Evolutionary conservation across 2,888 invertebrate genomes (phyloP).

Genomic region (Andrena chrysosceles): DNA sequence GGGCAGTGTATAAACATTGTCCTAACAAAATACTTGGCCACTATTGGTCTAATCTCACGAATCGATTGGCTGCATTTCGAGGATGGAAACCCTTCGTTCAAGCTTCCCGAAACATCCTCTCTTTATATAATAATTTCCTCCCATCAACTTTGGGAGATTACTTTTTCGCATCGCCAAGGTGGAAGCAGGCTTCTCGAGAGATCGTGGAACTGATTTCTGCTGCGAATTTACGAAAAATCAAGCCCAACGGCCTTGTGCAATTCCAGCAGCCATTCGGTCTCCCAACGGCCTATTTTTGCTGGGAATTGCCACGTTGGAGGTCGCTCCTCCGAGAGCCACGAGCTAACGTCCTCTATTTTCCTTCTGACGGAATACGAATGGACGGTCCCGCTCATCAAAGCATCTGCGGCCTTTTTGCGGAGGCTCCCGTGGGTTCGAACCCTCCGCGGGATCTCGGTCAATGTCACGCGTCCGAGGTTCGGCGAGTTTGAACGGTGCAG

Average conservation of each 20-base stretch:
- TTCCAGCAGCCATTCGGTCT: background rate
- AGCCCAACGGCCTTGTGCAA: background rate
- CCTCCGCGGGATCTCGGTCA: background rate
- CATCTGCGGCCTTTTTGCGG: background rate
- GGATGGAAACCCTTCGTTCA: background rate
- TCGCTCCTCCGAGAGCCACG: background rate
- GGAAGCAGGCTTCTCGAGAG: background rate
- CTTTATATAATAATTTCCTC: too few species aligned
- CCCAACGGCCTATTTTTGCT: slow-evolving; percentile 12
- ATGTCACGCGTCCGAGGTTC: background rate
- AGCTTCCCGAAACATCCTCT: background rate
- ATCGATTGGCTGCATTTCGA: slow-evolving; percentile 27
- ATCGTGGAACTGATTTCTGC: background rate
- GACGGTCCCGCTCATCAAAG: slow-evolving; percentile 6
- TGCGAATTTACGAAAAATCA: background rate
- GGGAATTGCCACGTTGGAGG: slow-evolving; percentile 12
- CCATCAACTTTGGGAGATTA: too few species aligned
- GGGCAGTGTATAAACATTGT: background rate
- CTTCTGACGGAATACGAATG: slow-evolving; percentile 28
- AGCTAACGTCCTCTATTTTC: background rate
- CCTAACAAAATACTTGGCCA: background rate
- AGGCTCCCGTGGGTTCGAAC: background rate
- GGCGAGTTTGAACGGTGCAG: background rate
- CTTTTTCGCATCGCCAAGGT: background rate
- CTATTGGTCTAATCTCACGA: background rate